These are phyloP conservation scores for Sitophilus oryzae DNA, from an alignment of 1,140 invertebrate genomes.

Conservation along the genomic window DNA sequence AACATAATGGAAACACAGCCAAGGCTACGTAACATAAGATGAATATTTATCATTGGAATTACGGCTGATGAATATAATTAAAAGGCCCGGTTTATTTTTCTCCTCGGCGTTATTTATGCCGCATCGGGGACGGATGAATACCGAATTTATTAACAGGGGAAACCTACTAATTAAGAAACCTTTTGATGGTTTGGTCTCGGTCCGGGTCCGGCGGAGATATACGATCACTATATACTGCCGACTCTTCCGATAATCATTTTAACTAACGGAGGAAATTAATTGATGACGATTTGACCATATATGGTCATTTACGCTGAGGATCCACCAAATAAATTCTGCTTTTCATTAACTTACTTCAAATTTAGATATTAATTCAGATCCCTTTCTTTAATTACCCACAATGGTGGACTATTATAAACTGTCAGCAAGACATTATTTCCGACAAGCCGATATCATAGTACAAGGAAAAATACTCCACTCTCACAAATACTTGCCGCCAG, in stretches of 20 bases:
- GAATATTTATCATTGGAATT: slow-evolving; percentile 32
- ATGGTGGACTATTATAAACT: no score
- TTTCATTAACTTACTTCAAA: no score
- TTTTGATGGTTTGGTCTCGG: slow-evolving; percentile 2
- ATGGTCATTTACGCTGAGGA: no score
- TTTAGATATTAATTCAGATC: no score
- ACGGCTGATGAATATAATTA: slow-evolving; percentile 30
- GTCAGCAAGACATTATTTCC: no score
- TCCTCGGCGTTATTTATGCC: slow-evolving; percentile 21
- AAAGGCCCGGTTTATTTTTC: slow-evolving; percentile 22
- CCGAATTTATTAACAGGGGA: slow-evolving; percentile 23
- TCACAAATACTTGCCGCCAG: no score
- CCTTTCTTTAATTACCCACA: no score
- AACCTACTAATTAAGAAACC: slow-evolving; percentile 24
- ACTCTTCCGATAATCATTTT: not conserved
- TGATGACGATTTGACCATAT: no score
- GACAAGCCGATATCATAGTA: no score
- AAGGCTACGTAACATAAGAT: slow-evolving; percentile 30
- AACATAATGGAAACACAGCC: slow-evolving; percentile 33
- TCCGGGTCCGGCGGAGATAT: not conserved
- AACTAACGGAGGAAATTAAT: not conserved
- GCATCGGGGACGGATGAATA: slow-evolving; percentile 18
- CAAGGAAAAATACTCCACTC: no score
- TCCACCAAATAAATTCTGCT: no score
- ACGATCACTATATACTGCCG: not conserved